Evolutionary conservation across 2,888 invertebrate genomes (phyloP).

Genomic region (Hartigia nigra): DNA sequence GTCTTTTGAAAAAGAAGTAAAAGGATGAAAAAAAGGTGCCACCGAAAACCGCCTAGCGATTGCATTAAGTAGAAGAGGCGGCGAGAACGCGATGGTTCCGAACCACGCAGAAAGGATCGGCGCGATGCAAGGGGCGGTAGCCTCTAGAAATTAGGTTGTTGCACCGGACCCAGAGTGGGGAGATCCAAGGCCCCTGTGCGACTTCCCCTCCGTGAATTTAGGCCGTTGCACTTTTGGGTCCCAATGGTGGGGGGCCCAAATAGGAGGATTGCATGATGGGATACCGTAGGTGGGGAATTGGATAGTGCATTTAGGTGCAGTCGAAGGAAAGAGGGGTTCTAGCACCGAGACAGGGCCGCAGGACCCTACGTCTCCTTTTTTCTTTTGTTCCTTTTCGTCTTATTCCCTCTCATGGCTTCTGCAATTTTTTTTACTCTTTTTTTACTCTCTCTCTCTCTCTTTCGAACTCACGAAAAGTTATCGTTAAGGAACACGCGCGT

Average conservation of each 20-base stretch:
- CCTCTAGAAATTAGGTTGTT: constrained; percentile 67
- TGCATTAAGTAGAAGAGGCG: constrained; percentile 58
- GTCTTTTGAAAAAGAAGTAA: constrained; percentile 24
- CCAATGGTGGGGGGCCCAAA: constrained; percentile 61
- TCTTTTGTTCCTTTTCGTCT: neutral
- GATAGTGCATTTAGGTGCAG: constrained; percentile 31
- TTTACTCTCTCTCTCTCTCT: neutral
- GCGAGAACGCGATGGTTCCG: constrained; percentile 35
- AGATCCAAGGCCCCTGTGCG: constrained; percentile 63
- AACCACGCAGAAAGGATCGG: constrained; percentile 34
- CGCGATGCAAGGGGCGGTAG: constrained; percentile 37
- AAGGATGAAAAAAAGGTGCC: constrained; percentile 32
- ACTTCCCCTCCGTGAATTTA: constrained; percentile 63
- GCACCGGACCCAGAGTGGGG: constrained; percentile 56
- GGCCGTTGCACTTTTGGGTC: constrained; percentile 66
- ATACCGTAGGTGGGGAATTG: constrained; percentile 34
- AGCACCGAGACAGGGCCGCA: constrained; percentile 65
- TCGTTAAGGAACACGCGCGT: neutral
- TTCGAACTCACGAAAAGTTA: neutral
- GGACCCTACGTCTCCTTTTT: constrained; percentile 39
- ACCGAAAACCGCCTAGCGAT: constrained; percentile 63
- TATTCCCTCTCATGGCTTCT: neutral
- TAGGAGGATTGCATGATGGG: constrained; percentile 51
- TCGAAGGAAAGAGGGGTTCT: constrained; percentile 55
- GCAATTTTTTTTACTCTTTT: neutral